Base-by-base conservation (phyloP, 2,113 vertebrate species). In the Tachuris rubrigastra region DNA sequence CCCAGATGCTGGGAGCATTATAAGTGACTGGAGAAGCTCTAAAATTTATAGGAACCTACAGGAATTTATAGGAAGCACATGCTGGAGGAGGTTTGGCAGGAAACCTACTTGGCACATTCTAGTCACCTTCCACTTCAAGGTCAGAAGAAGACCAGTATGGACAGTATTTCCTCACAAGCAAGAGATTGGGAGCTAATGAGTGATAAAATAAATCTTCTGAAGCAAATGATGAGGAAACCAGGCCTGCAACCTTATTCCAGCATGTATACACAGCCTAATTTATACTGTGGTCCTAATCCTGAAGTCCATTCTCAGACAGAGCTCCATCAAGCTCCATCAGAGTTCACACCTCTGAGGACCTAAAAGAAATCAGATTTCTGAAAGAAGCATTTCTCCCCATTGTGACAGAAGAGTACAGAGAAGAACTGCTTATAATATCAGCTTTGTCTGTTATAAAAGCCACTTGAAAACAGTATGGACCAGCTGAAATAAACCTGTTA, bases 141-240 rank as follows among this genome's bases (percentile, higher is more conserved):
- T 68, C 60, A 85, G 68, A 10, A 81, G 30, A 35, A 65, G 10
- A 60, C 11, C 41, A 44, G 5, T 2, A 1, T 31, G 37, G 44
- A 30, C 62, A 62, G 14, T n/a, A 65, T 65, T 59, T 82, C 31
- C 66, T 30, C 39, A 44, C 22, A 73, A 69, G 30, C 4, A 76
- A 68, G n/a, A 79, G 22, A 8, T 79, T 23, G 18, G 33, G 15
- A 87, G 52, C 6, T 30, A 76, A 41, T 0, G 0, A 17, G 11
- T 37, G 24, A 13, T 28, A 63, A 85, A 93, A 85, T 33, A 79
- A 91, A 58, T 56, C 44, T 71, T 81, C n/a, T 85, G 41, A 93
- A 94, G 89, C 6, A 82, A 91, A 52, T 8, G 3, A 79, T 42
- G n/a, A 49, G 21, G 46, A 65, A 52, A 83, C 1, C n/a, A 89